Conservation (phyloP, 1,140 invertebrate species). For the Propsilocerus akamusi region DNA sequence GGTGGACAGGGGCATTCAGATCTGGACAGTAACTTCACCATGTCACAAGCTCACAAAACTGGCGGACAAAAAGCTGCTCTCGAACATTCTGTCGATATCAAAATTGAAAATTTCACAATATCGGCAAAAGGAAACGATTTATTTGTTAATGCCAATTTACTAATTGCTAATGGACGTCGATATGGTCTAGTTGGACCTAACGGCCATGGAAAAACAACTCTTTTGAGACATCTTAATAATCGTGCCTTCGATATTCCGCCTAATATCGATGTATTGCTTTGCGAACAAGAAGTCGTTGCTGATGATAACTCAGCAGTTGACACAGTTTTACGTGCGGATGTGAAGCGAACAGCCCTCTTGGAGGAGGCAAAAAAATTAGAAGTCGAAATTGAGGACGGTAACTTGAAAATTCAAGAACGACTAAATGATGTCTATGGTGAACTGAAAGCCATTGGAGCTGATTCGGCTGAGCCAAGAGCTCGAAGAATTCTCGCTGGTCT, state of each 20-base stretch:
- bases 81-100: conserved; percentile 94
- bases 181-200: conserved; percentile 98
- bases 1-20: conserved; percentile 75
- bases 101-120: conserved; percentile 97
- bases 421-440: conserved; percentile 91
- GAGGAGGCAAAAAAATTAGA: conserved; percentile 73
- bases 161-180: conserved; percentile 83
- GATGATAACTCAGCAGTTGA: conserved; percentile 84
- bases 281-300: conserved; percentile 96
- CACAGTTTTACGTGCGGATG: conserved; percentile 82
- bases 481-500: conserved; percentile 91
- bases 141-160: conserved; percentile 89
- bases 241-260: conserved; percentile 83
- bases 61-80: conserved; percentile 63
- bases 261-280: conserved; percentile 93
- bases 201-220: conserved; percentile 98
- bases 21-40: conserved; percentile 85
- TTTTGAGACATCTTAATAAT: conserved; percentile 81
- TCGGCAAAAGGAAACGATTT: conserved; percentile 93
- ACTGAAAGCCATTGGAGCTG: conserved; percentile 86
- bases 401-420: conserved; percentile 49
- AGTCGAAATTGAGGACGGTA: conserved; percentile 38
- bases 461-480: conserved; percentile 90
- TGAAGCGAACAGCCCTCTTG: conserved; percentile 64
- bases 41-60: conserved; percentile 83